phyloP scores from a whole-genome alignment of 2,797 vertebrate genomes.

The Stomatorhinus walkeri region DNA sequence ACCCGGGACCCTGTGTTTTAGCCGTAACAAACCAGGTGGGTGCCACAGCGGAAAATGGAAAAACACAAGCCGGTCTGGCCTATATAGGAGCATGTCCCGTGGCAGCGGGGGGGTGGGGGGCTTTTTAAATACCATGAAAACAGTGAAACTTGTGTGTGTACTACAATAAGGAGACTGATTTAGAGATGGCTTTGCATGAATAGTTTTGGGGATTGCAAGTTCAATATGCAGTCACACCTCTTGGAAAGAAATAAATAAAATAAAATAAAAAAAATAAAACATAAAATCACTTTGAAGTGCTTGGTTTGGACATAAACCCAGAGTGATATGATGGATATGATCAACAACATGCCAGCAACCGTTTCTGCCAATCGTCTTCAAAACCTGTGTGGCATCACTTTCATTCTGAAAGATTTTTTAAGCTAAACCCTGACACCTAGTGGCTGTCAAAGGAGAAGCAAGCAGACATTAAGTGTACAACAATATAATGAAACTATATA shows the following conservation, averaged over 20 bases:
- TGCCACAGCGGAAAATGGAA: conserved; percentile 53
- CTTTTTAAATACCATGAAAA: background rate
- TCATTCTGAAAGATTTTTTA: background rate
- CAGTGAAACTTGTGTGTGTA: background rate
- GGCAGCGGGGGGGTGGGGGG: background rate
- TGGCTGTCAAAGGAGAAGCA: conserved; percentile 44
- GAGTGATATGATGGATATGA: background rate
- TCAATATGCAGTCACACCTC: background rate
- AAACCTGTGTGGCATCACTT: background rate
- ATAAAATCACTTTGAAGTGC: background rate
- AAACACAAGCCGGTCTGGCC: conserved; percentile 35
- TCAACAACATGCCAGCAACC: background rate
- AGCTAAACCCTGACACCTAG: conserved; percentile 55
- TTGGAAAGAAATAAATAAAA: no score
- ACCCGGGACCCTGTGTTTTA: conserved; percentile 60
- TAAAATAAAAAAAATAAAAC: no score
- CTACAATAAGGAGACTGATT: background rate
- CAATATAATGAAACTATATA: background rate
- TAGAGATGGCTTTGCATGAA: background rate
- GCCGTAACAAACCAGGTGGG: conserved; percentile 59
- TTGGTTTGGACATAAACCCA: background rate
- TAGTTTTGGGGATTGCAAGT: background rate
- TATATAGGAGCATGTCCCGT: background rate
- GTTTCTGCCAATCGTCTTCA: background rate
- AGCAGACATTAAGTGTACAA: background rate